Conservation (phyloP, 2,797 vertebrate species). For the Mastacembelus armatus region DNA sequence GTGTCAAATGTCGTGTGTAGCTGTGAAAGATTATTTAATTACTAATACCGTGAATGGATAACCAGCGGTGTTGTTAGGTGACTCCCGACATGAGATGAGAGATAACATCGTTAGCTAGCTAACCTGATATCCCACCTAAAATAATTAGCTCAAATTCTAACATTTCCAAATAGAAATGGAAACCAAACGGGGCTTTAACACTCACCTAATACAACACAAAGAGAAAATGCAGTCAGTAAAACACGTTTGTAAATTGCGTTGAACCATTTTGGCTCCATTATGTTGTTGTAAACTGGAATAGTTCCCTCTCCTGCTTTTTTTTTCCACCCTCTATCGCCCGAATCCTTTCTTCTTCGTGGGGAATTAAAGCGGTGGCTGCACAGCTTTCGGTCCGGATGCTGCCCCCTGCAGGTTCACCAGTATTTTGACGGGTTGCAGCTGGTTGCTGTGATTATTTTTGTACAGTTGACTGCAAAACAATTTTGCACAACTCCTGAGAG, state of each 20-base stretch:
- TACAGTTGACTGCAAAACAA: too few species aligned
- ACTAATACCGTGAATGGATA: background rate
- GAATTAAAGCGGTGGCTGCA: accelerated
- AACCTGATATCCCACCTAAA: slow-evolving; percentile 46
- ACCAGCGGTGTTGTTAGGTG: slow-evolving; percentile 28
- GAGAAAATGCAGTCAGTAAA: slow-evolving; percentile 62
- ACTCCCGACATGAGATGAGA: slow-evolving; percentile 20
- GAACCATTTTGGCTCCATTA: slow-evolving; percentile 73
- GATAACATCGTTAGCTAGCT: slow-evolving; percentile 60
- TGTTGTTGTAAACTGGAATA: slow-evolving; percentile 72
- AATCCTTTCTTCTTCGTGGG: slow-evolving; percentile 48
- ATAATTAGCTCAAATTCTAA: slow-evolving; percentile 27
- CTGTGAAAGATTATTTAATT: slow-evolving; percentile 11
- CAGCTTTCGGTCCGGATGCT: background rate
- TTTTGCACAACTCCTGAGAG: too few species aligned
- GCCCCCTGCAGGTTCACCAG: slow-evolving; percentile 21
- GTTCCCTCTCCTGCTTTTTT: slow-evolving; percentile 31
- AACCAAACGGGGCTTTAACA: background rate
- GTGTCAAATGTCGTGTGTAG: background rate
- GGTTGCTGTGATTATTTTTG: too few species aligned
- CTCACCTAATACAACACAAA: slow-evolving; percentile 73
- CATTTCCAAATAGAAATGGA: background rate
- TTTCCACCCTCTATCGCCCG: slow-evolving; percentile 35
- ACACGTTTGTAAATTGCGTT: slow-evolving; percentile 34
- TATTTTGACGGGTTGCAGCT: too few species aligned